These are phyloP conservation scores for Xiphophorus hellerii DNA, from an alignment of 2,113 vertebrate genomes.

Conservation along the genomic window DNA sequence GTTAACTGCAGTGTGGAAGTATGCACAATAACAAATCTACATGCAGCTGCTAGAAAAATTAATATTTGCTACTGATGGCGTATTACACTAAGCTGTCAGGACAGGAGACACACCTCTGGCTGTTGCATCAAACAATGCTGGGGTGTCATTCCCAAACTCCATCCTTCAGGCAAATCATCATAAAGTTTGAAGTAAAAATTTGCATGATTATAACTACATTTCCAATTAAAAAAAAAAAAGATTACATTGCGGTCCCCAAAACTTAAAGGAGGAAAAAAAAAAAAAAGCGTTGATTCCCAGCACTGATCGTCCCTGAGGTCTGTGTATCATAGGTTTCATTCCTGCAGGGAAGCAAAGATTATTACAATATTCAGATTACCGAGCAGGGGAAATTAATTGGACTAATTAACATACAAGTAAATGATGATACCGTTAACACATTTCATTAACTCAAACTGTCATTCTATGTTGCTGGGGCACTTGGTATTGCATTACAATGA, in stretches of 20 bases:
- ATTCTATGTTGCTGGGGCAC: slow-evolving; percentile 83
- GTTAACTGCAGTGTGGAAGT: neutral
- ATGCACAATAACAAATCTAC: too few species aligned
- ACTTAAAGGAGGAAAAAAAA: slow-evolving; percentile 13
- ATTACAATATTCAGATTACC: slow-evolving; percentile 87
- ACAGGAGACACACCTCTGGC: neutral
- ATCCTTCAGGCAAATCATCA: neutral
- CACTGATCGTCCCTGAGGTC: slow-evolving; percentile 64
- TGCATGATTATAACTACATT: neutral
- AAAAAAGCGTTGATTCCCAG: slow-evolving; percentile 47
- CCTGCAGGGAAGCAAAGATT: slow-evolving; percentile 81
- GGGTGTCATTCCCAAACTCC: neutral
- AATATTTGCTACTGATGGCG: too few species aligned
- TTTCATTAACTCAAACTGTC: slow-evolving; percentile 89
- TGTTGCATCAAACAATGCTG: neutral
- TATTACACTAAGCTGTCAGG: neutral
- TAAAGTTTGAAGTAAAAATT: neutral
- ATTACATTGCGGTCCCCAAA: slow-evolving; percentile 10
- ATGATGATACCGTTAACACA: slow-evolving; percentile 88
- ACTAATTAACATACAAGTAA: slow-evolving; percentile 89
- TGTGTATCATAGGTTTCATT: slow-evolving; percentile 70
- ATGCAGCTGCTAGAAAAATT: too few species aligned
- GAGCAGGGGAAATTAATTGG: slow-evolving; percentile 85
- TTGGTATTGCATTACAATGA: slow-evolving; percentile 86
- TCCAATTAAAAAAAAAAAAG: neutral